phyloP scores from a whole-genome alignment of 2,888 invertebrate genomes.

The Coelinius sp. region DNA sequence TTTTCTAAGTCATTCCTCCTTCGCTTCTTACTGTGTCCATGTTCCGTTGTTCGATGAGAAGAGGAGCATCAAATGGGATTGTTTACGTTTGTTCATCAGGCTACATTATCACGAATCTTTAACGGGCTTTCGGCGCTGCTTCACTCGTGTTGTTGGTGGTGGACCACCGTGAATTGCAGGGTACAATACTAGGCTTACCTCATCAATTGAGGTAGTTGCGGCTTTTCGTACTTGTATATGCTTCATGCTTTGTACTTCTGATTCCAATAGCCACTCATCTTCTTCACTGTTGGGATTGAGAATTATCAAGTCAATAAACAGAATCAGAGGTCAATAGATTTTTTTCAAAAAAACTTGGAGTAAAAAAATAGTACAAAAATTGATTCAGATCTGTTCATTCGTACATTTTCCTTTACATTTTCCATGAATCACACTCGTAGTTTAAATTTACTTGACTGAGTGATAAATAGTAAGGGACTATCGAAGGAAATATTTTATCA shows the following conservation, averaged over 20 bases:
- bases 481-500: not conserved
- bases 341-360: not conserved
- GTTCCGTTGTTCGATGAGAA: constrained; percentile 31
- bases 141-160: constrained; percentile 56
- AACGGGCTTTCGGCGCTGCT: constrained; percentile 66
- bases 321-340: constrained; percentile 1
- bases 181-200: constrained; percentile 59
- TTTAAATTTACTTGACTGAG: not conserved
- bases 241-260: constrained; percentile 69
- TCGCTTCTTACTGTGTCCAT: constrained; percentile 16
- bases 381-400: too few relatives aligned
- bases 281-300: constrained; percentile 77
- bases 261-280: constrained; percentile 88
- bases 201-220: constrained; percentile 56
- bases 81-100: not conserved
- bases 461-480: too few relatives aligned
- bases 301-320: constrained; percentile 50
- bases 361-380: too few relatives aligned
- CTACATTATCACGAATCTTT: constrained; percentile 67
- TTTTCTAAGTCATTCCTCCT: constrained; percentile 11
- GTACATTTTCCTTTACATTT: too few relatives aligned
- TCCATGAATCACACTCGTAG: too few relatives aligned
- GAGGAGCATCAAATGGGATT: constrained; percentile 8
- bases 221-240: constrained; percentile 63
- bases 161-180: constrained; percentile 59